These are phyloP conservation scores for Euclidia mi DNA, from an alignment of 2,888 invertebrate genomes.

Conservation along the genomic window DNA sequence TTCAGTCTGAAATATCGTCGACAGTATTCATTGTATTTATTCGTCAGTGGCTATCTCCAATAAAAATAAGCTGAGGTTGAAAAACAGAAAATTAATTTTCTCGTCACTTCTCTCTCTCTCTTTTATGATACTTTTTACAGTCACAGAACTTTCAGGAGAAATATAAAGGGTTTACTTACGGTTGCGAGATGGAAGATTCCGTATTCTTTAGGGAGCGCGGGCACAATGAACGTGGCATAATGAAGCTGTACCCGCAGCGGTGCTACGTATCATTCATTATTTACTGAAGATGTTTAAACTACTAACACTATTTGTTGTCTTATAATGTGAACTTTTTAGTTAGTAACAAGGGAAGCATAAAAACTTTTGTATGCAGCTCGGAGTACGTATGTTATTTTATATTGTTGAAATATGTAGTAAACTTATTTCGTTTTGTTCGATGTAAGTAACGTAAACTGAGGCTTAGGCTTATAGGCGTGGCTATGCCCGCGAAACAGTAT, in stretches of 20 bases:
- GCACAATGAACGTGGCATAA: conserved; percentile 74
- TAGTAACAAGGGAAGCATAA: no score
- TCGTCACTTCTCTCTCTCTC: conserved; percentile 65
- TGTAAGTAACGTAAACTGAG: no score
- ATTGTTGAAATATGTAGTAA: no score
- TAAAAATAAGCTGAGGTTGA: conserved; percentile 51
- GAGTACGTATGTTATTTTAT: no score
- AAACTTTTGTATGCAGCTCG: no score
- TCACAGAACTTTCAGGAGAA: conserved; percentile 65
- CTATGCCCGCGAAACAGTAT: no score
- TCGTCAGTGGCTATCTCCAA: no score
- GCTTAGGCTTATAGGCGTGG: no score
- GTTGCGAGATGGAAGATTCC: conserved; percentile 65
- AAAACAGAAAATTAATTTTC: conserved; percentile 68
- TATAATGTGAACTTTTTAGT: not conserved
- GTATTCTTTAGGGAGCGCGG: conserved; percentile 67
- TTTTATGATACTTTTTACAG: conserved; percentile 67
- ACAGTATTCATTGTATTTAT: no score
- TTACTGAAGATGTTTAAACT: conserved; percentile 50
- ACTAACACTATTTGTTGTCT: conserved; percentile 46
- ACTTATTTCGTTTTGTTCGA: no score
- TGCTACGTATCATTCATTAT: conserved; percentile 67
- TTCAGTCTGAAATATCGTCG: no score
- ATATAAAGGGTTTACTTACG: conserved; percentile 73
- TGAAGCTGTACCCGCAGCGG: conserved; percentile 72